These are phyloP conservation scores for Halcyon malimbica DNA, from an alignment of 2,113 vertebrate genomes.

Conservation along the genomic window DNA sequence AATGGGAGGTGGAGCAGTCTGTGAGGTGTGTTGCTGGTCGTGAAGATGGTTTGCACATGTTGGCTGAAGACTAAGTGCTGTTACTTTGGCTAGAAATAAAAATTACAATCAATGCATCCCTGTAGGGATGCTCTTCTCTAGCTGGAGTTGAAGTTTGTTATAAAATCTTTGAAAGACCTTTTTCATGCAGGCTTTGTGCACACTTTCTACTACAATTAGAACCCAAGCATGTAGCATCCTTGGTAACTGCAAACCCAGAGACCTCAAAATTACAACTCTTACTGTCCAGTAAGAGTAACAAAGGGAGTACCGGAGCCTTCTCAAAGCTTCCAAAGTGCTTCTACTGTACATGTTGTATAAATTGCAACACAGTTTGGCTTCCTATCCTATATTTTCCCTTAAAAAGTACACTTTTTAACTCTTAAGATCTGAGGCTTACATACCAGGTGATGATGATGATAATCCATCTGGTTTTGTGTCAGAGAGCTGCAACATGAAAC, in stretches of 20 bases:
- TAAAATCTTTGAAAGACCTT: not conserved
- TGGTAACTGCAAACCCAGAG: not conserved
- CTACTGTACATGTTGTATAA: not conserved
- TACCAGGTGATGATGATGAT: not conserved
- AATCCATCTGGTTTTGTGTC: not conserved
- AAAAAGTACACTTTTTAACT: not conserved
- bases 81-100: not conserved
- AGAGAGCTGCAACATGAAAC: not conserved
- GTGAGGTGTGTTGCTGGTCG: fast-evolving
- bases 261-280: not conserved
- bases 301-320: not conserved
- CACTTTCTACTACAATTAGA: not conserved
- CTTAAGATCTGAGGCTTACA: not conserved
- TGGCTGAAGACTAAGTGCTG: not conserved
- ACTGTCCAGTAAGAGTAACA: not conserved
- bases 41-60: fast-evolving
- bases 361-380: not conserved
- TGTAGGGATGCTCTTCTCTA: not conserved
- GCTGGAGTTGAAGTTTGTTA: not conserved
- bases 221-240: not conserved
- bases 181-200: fast-evolving
- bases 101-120: not conserved
- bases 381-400: not conserved
- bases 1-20: fast-evolving
- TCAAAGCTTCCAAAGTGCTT: not conserved